Percentiles rank a stretch among this genome's conserved stretches.
Conservation (phyloP, 2,113 vertebrate genomes). For the Eptesicus fuscus region DNA sequence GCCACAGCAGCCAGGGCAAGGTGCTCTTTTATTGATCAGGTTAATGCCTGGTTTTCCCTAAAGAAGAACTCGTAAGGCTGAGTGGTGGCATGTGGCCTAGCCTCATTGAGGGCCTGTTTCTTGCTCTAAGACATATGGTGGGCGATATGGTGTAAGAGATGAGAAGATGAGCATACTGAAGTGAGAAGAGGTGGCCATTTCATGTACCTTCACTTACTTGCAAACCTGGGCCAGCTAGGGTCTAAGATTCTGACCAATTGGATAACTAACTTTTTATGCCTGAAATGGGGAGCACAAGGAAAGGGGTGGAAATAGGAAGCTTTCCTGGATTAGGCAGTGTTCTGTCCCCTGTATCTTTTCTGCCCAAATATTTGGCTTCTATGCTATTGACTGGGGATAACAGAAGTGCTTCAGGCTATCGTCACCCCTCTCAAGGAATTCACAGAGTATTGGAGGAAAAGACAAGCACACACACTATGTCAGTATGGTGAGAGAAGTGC, state of each 20-base stretch:
- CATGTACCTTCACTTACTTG: neutral
- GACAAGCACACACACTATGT: neutral
- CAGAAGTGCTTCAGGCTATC: neutral
- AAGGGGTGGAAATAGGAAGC: neutral
- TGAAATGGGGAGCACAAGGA: neutral
- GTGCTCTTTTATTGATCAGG: neutral
- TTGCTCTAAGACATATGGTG: neutral
- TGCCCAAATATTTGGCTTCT: neutral
- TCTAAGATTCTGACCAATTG: neutral
- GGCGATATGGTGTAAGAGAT: neutral
- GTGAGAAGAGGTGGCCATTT: neutral
- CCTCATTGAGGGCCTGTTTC: neutral
- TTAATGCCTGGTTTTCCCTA: constrained; percentile 22
- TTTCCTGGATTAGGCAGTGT: neutral
- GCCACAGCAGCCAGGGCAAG: no score
- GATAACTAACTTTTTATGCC: neutral
- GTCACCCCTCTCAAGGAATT: neutral
- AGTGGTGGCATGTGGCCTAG: neutral
- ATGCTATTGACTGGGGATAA: neutral
- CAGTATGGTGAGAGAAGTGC: neutral
- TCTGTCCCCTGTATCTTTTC: neutral
- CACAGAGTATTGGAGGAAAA: neutral
- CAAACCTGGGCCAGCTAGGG: neutral
- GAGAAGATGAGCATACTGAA: neutral
- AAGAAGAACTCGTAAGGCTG: neutral